phyloP scores from a whole-genome alignment of 2,113 vertebrate species.

The Odontesthes bonariensis region DNA sequence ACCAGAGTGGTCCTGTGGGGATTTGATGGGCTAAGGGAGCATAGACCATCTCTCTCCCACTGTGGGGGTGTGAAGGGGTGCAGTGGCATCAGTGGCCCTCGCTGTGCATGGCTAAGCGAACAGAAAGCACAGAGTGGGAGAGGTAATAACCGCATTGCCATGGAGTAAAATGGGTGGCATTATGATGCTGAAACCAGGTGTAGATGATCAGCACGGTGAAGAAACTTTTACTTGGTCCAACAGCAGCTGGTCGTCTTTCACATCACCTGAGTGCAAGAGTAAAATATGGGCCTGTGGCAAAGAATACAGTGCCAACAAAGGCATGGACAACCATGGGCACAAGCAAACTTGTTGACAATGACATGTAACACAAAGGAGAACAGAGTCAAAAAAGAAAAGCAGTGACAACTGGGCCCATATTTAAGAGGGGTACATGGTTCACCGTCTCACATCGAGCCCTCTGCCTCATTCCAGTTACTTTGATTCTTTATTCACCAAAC shows the following conservation, averaged over 20 bases:
- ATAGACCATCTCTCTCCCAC: slow-evolving; percentile 59
- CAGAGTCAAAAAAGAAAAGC: slow-evolving; percentile 32
- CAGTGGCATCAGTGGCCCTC: slow-evolving; percentile 61
- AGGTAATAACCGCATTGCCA: slow-evolving; percentile 3
- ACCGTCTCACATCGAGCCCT: slow-evolving; percentile 75
- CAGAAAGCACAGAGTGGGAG: slow-evolving; percentile 32
- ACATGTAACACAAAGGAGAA: slow-evolving; percentile 45
- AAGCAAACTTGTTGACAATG: slow-evolving; percentile 55
- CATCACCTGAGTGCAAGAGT: slow-evolving; percentile 34
- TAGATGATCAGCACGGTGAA: not conserved
- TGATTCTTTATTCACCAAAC: slow-evolving; percentile 79
- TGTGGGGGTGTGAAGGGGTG: slow-evolving; percentile 43
- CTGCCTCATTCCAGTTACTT: slow-evolving; percentile 76
- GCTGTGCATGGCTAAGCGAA: slow-evolving; percentile 49
- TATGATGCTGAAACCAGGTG: slow-evolving; percentile 12
- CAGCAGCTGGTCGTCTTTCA: slow-evolving; percentile 49
- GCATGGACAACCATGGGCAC: slow-evolving; percentile 23
- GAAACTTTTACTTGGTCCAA: slow-evolving; percentile 5
- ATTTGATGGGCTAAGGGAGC: slow-evolving; percentile 71
- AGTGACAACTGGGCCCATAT: slow-evolving; percentile 71
- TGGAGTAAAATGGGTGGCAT: not conserved
- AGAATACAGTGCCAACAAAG: slow-evolving; percentile 36
- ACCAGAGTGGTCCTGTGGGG: slow-evolving; percentile 69
- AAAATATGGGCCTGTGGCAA: slow-evolving; percentile 32
- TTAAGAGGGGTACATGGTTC: slow-evolving; percentile 75